Percentiles rank a stretch among this genome's conserved stretches.
Evolutionary conservation across 2,888 invertebrate species (phyloP).

Genomic region (Imbricaverruca yamaguchii): DNA sequence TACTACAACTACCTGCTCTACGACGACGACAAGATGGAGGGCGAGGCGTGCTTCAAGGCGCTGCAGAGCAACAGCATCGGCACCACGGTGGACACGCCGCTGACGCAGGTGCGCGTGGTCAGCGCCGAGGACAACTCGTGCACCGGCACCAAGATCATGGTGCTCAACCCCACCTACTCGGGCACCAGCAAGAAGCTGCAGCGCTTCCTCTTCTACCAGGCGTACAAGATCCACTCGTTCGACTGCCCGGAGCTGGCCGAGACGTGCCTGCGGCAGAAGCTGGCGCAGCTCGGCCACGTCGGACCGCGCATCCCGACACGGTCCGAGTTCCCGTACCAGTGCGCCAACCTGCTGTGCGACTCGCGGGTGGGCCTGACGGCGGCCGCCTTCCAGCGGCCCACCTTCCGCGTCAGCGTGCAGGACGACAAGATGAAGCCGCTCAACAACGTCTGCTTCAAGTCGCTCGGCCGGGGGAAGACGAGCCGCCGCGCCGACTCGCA

Average conservation of each 20-base stretch:
- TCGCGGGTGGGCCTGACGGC: neutral
- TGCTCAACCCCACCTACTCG: slow-evolving; percentile 20
- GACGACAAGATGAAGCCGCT: slow-evolving; percentile 17
- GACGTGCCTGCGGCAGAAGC: slow-evolving; percentile 11
- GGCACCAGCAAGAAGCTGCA: slow-evolving; percentile 10
- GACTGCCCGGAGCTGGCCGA: slow-evolving; percentile 21
- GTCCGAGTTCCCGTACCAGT: slow-evolving; percentile 21
- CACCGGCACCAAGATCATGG: slow-evolving; percentile 23
- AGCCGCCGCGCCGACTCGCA: neutral
- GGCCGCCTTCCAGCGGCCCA: neutral
- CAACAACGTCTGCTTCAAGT: slow-evolving; percentile 23
- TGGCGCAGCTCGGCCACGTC: neutral
- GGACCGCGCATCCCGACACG: neutral
- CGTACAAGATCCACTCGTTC: slow-evolving; percentile 23
- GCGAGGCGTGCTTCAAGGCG: slow-evolving; percentile 20
- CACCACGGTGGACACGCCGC: slow-evolving; percentile 7
- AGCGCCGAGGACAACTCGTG: slow-evolving; percentile 16
- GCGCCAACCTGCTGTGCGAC: slow-evolving; percentile 22
- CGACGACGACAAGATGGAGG: slow-evolving; percentile 5
- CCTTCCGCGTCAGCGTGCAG: neutral
- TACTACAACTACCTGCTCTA: slow-evolving; percentile 18
- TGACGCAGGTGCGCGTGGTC: slow-evolving; percentile 19
- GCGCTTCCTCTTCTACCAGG: slow-evolving; percentile 23
- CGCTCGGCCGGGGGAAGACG: slow-evolving; percentile 1
- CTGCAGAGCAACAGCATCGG: slow-evolving; percentile 15